Conservation (phyloP, 2,888 invertebrate genomes). For the Argyresthia goedartella region DNA sequence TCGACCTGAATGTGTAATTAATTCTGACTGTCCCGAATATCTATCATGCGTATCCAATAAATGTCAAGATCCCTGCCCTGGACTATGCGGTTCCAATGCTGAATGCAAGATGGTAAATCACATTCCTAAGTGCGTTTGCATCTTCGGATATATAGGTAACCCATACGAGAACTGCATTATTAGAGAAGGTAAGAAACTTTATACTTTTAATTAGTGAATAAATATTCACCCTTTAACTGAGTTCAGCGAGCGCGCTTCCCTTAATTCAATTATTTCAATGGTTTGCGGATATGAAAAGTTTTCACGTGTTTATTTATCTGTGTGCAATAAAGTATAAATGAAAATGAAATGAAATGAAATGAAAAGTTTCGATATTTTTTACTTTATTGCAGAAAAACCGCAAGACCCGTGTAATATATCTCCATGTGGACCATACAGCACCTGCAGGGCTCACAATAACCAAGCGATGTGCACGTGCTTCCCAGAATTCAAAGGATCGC, state of each 20-base stretch:
- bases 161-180: slow-evolving; percentile 68
- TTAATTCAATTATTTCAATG: slow-evolving; percentile 2
- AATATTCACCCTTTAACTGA: not conserved
- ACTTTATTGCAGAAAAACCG: slow-evolving; percentile 37
- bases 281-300: not conserved
- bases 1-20: slow-evolving; percentile 79
- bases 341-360: too few relatives aligned
- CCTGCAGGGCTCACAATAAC: slow-evolving; percentile 73
- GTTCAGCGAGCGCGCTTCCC: not conserved
- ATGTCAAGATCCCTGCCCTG: slow-evolving; percentile 80
- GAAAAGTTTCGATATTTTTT: not conserved
- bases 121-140: slow-evolving; percentile 80
- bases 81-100: slow-evolving; percentile 82
- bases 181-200: slow-evolving; percentile 43
- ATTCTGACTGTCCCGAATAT: slow-evolving; percentile 76
- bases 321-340: too few relatives aligned
- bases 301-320: not conserved
- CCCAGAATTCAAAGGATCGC: slow-evolving; percentile 77
- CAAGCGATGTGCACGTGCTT: slow-evolving; percentile 80
- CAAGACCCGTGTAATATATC: slow-evolving; percentile 80
- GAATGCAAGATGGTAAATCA: slow-evolving; percentile 82
- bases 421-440: slow-evolving; percentile 84
- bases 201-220: not conserved
- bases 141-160: slow-evolving; percentile 76
- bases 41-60: slow-evolving; percentile 76